Percentiles rank a stretch among this genome's conserved stretches.
phyloP scores from a whole-genome alignment of 1,140 invertebrate genomes.

The Melipona quadrifasciata region DNA sequence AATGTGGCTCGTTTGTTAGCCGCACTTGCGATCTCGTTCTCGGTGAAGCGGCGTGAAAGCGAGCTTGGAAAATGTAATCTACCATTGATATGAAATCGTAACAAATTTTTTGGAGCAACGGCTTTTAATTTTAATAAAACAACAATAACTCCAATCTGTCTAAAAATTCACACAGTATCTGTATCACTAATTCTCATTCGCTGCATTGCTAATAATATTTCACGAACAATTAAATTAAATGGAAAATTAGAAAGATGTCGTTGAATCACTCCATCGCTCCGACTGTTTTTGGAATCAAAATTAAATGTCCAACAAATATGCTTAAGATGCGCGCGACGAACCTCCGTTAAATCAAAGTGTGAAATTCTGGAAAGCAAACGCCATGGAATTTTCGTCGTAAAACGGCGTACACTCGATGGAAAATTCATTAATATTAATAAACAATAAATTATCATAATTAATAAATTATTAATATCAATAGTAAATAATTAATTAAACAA shows the following conservation, averaged over 20 bases:
- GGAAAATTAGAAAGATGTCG: too few species aligned
- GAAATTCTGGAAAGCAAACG: not conserved
- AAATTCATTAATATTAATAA: not conserved
- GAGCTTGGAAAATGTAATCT: not conserved
- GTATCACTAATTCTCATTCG: too few species aligned
- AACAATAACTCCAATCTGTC: too few species aligned
- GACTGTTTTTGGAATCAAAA: not conserved
- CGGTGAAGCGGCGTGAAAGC: not conserved
- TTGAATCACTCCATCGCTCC: too few species aligned
- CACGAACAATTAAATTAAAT: too few species aligned
- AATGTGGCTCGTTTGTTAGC: slow-evolving; percentile 37
- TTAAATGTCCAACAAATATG: not conserved
- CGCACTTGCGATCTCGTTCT: not conserved
- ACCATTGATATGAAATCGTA: not conserved
- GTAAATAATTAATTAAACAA: too few species aligned
- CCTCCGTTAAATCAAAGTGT: not conserved
- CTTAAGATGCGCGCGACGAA: not conserved
- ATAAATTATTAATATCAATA: too few species aligned
- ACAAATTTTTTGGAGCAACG: too few species aligned
- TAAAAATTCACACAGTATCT: too few species aligned
- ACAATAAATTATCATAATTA: too few species aligned
- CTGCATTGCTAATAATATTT: too few species aligned
- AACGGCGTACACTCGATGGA: not conserved
- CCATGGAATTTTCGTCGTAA: not conserved
- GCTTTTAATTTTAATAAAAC: too few species aligned